Evolutionary conservation across 2,888 invertebrate genomes (phyloP), one percentile per base, ranked within the genome.

Genomic region (Melinaea marsaeus): DNA sequence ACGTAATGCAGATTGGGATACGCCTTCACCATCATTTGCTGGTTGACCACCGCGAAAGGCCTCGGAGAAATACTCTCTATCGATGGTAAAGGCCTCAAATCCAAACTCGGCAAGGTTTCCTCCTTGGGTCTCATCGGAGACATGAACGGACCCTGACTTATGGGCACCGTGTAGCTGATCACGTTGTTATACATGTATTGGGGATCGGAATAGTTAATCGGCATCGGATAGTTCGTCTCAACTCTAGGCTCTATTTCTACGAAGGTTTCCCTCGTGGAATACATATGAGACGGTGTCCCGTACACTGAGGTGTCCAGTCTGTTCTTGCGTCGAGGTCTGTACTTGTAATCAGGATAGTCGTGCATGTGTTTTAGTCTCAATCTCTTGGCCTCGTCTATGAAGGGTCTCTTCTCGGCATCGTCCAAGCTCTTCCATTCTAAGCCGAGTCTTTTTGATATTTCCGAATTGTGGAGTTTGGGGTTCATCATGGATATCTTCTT

Each of bases 351-450:
- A 0, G 94, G 94, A 72, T 94, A 93, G 61, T 94, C 94, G 73
- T 93, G 93, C 93, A 93, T 95, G 82, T 95, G 94, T 80, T 93
- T 92, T 6, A 93, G 91, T n/a, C 95, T 84, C 22, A 96, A 83
- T 22, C 95, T 83, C 78, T 97, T 97, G 0, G 97, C 97, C 83
- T 97, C 97, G 79, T 97, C 97, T 72, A 97, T 97, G 80, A 97
- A 97, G 0, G 97, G 97, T 60, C 95, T 85, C 78, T 97, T 97
- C 74, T 96, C 95, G 0, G 90, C 81, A 73, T 97, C 96, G 2
- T 94, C 92, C 56, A 97, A 83, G 61, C 94, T 88, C 82, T 97
- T 97, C 97, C 97, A 97, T 79, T 96, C 96, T 2, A 94, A 92
- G 0, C 97, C 97, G 5, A 97, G 86, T 13, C 95, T 88, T 78